Percentiles rank a stretch among this genome's conserved stretches.
Evolutionary conservation across 2,888 invertebrate species (phyloP).

Genomic region (Phania funesta): DNA sequence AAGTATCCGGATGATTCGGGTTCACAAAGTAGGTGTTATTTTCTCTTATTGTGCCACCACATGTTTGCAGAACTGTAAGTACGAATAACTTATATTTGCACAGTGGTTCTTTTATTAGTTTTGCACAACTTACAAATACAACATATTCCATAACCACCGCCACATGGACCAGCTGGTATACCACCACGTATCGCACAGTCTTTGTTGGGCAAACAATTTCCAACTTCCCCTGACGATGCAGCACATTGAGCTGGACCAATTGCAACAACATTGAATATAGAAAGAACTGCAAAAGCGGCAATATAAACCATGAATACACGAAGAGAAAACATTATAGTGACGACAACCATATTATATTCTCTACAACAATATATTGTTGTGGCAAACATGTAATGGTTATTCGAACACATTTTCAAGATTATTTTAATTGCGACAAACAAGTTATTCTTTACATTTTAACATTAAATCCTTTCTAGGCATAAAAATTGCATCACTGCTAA

Average conservation of each 20-base stretch:
- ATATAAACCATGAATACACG: too few species aligned
- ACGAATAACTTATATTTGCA: background rate
- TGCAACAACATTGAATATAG: constrained; percentile 89
- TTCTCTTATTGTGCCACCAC: constrained; percentile 88
- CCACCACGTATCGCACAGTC: constrained; percentile 89
- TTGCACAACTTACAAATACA: constrained; percentile 77
- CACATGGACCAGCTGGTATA: constrained; percentile 88
- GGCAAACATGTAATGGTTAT: too few species aligned
- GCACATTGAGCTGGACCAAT: constrained; percentile 89
- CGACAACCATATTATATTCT: too few species aligned
- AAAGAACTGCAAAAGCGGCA: constrained; percentile 83
- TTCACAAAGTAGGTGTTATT: constrained; percentile 94
- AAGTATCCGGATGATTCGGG: constrained; percentile 87
- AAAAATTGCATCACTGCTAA: too few species aligned
- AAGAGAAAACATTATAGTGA: too few species aligned
- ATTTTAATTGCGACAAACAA: too few species aligned
- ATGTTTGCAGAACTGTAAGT: constrained; percentile 86
- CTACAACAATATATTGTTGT: too few species aligned
- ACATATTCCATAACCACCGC: constrained; percentile 81
- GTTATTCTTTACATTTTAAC: too few species aligned
- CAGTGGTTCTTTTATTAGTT: background rate
- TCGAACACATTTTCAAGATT: too few species aligned
- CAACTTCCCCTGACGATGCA: constrained; percentile 89
- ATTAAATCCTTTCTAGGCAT: too few species aligned
- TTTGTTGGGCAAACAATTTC: constrained; percentile 87